Base-by-base conservation (phyloP, 2,113 vertebrate species). In the Platichthys flesus region DNA sequence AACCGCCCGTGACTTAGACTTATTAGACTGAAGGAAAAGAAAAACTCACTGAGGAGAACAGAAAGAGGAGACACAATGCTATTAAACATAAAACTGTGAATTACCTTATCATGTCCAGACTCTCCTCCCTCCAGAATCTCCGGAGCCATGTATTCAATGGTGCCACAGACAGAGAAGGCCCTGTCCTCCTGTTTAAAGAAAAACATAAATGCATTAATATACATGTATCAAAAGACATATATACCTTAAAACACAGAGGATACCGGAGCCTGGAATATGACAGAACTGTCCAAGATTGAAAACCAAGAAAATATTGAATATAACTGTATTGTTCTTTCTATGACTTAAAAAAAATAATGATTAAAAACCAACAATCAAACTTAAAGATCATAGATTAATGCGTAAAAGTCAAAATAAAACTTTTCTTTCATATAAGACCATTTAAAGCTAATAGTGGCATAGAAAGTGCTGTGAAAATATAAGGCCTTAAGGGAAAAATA, bases 71-170 rank as follows among this genome's bases (percentile, higher is more conserved):
- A 69, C 14, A 61, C 24, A 60, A 35, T 9, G 20, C 10, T 42
- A 42, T 42, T 13, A 42, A 42, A 42, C 6, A 35, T 16, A 23
- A 57, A 55, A 26, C 13, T 35, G 77, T 10, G 62, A 28, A 75
- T 67, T 93, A 99, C 98, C 96, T 98, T 99, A 93, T 99, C 96
- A 61, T 99, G 98, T 78, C 98, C 98, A 0, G 95, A 88, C 78
- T 97, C 96, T 84, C 98, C 98, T 31, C 97, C 98, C 92, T 94
- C 95, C 72, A 98, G 96, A 73, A 99, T 99, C 94, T 99, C 98
- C 62, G 98, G 98, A 75, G 98, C 98, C 98, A 99, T 99, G 78
- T 99, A 99, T 84, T 99, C 97, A 83, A 99, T 97, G 18, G 98
- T 99, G 66, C 98, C 98, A 82, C 98, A 99, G 67, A 99, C 96